Base-by-base conservation (phyloP, 1,140 invertebrate species). In the Drosophila tropicalis region DNA sequence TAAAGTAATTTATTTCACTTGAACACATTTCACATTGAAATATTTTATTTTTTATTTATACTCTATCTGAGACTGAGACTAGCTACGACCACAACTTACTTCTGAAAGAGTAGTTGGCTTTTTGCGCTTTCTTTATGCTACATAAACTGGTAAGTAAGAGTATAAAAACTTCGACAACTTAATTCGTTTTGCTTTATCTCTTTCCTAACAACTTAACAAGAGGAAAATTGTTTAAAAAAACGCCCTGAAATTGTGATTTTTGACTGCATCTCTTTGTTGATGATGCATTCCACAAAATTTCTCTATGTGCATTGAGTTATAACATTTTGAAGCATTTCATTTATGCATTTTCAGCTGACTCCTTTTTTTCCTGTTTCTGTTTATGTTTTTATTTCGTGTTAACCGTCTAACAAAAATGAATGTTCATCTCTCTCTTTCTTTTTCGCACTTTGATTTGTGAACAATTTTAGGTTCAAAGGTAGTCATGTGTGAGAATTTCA, bases 1-100 rank as follows among this genome's bases (percentile, higher is more conserved):
- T 79, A 83, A 81, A 78, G 84, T 89, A 84, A 89, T 89, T 89
- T 89, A 89, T 89, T 89, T 89, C 80, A 89, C 84, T 89, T 89
- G 85, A 89, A 89, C 69, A 78, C 80, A 87, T 89, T 87, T 81
- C 44, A 3, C 44, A 51, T 51, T 51, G 17, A 51, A 51, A 19
- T 51, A 10, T 51, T 51, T 51, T 51, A 19, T 22, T 51, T 51
- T 51, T 51, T 51, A 22, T 51, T 12, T 51, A 51, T 51, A 51
- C 44, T 51, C 44, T 51, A 29, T 2, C 3, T n/a, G 9, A 51
- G 19, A 51, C 19, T 6, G 17, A 10, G 44, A 19, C 6, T 22
- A 51, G 4, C 10, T 22, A 22, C 9, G 17, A 51, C 44, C 12
- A 39, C 10, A 36, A 36, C 5, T 10, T 36, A 36, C 10, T 36